A percentile compares a stretch with the other conserved stretches of the same genome.
These are phyloP conservation scores for Icerya purchasi DNA, from an alignment of 2,888 invertebrate genomes.

Conservation along the genomic window DNA sequence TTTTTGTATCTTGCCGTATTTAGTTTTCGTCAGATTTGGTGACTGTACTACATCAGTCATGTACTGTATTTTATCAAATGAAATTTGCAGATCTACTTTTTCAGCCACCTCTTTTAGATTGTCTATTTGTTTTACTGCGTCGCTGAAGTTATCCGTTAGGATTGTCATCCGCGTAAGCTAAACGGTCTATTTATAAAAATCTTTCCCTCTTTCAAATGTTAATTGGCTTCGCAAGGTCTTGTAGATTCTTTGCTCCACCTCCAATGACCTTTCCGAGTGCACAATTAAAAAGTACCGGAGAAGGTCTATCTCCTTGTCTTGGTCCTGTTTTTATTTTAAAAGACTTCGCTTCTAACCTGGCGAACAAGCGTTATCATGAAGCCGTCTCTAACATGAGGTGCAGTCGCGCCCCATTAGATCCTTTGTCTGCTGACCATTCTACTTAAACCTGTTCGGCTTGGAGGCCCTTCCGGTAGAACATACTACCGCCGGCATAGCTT, in stretches of 20 bases:
- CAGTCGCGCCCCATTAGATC: neutral
- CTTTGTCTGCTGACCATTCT: neutral
- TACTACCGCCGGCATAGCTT: neutral
- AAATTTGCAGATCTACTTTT: neutral
- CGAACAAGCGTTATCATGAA: neutral
- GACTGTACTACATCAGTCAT: neutral
- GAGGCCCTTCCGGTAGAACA: neutral
- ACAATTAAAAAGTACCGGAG: too few species aligned
- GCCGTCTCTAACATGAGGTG: neutral
- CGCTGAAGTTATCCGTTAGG: neutral
- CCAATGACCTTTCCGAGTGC: too few species aligned
- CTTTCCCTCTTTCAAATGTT: too few species aligned
- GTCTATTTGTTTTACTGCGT: neutral
- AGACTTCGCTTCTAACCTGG: neutral
- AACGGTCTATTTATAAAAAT: neutral
- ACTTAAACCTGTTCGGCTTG: neutral
- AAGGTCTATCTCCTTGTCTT: too few species aligned
- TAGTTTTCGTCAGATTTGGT: too few species aligned
- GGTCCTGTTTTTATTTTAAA: too few species aligned
- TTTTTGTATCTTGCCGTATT: too few species aligned
- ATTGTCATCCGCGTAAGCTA: neutral
- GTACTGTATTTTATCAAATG: neutral
- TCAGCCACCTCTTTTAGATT: neutral
- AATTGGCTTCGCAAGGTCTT: too few species aligned
- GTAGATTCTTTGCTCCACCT: too few species aligned